phyloP scores from a whole-genome alignment of 2,113 vertebrate genomes.

The Echinops telfairi region DNA sequence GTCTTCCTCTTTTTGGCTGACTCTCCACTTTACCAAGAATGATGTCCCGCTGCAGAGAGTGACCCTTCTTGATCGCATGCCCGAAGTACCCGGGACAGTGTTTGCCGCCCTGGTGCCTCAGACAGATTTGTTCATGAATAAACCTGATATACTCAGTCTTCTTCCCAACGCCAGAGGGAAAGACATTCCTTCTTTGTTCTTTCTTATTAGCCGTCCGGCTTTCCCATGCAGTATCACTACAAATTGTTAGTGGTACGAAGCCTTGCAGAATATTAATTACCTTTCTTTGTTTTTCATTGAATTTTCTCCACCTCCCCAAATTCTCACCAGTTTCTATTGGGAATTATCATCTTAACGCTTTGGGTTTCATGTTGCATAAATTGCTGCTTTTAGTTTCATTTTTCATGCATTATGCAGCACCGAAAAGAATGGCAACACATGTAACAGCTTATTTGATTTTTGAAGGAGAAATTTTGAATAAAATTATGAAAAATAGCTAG shows the following conservation, averaged over 20 bases:
- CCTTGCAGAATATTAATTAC: constrained; percentile 32
- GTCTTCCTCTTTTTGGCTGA: no score
- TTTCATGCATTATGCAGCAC: constrained; percentile 24
- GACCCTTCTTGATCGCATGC: no score
- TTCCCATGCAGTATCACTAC: not conserved
- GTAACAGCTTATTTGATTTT: constrained; percentile 52
- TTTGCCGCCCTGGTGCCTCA: not conserved
- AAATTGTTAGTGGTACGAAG: not conserved
- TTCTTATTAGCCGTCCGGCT: not conserved
- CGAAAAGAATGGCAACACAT: constrained; percentile 46
- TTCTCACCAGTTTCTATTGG: constrained; percentile 43
- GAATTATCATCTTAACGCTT: constrained; percentile 36
- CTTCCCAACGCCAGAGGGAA: not conserved
- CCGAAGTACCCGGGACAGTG: no score
- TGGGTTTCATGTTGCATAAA: not conserved
- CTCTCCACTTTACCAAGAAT: no score
- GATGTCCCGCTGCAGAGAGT: no score
- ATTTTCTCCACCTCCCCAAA: not conserved
- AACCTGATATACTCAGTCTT: not conserved
- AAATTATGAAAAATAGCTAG: constrained; percentile 66
- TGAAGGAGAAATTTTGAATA: constrained; percentile 64
- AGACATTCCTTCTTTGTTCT: not conserved
- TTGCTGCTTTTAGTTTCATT: constrained; percentile 51
- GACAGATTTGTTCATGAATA: not conserved
- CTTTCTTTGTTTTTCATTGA: constrained; percentile 38